Evolutionary conservation across 2,888 invertebrate genomes (phyloP).

Genomic region (Eremobia ochroleuca): DNA sequence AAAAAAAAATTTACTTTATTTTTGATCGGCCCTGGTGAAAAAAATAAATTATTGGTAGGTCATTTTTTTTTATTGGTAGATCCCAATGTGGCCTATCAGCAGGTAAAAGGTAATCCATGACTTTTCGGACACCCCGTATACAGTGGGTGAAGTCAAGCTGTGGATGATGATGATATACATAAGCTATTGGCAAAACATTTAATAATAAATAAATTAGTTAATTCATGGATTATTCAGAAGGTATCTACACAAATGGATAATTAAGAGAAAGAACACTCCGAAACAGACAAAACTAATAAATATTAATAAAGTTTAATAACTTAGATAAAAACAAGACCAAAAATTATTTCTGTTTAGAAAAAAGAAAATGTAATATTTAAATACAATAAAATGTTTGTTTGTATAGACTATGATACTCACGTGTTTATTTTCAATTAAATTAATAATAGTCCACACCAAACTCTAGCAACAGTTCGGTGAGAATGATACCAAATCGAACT

Average conservation of each 20-base stretch:
- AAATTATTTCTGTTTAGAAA: neutral
- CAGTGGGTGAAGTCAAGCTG: neutral
- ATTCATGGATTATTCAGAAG: neutral
- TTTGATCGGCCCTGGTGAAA: too few species aligned
- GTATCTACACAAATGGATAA: neutral
- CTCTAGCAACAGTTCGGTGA: neutral
- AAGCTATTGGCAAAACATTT: neutral
- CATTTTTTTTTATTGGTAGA: too few species aligned
- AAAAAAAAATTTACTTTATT: too few species aligned
- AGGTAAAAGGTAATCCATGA: too few species aligned
- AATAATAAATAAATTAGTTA: neutral
- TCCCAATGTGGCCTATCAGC: too few species aligned
- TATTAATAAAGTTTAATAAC: neutral
- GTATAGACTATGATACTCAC: constrained; percentile 10
- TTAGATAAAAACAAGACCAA: neutral
- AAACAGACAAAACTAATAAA: neutral
- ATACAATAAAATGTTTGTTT: neutral
- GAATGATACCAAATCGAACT: constrained; percentile 18
- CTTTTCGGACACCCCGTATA: too few species aligned
- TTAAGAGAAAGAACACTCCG: neutral
- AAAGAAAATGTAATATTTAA: neutral
- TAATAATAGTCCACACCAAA: constrained; percentile 11
- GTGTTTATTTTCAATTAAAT: constrained; percentile 4
- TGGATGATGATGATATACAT: neutral
- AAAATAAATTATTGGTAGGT: too few species aligned